phyloP scores from a whole-genome alignment of 2,888 invertebrate species.

The Eudemis profundana region DNA sequence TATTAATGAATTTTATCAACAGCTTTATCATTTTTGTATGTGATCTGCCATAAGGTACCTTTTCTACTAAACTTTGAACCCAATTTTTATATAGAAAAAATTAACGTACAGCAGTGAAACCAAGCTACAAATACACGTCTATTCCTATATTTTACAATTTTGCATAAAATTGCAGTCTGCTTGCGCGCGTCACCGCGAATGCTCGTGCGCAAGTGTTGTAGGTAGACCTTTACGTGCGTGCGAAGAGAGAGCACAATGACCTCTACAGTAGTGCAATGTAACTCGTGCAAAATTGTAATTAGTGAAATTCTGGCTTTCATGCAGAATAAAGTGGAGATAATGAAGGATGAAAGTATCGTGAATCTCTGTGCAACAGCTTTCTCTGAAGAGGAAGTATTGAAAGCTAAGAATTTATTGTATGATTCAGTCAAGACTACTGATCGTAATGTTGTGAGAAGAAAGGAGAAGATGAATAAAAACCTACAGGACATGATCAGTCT shows the following conservation, averaged over 20 bases:
- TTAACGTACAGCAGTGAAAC: too few species aligned
- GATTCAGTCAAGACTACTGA: not conserved
- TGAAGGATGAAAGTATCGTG: constrained; percentile 1
- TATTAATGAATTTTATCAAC: too few species aligned
- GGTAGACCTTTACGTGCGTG: too few species aligned
- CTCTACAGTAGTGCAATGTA: not conserved
- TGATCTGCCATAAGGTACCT: too few species aligned
- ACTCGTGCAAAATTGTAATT: not conserved
- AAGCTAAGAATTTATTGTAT: not conserved
- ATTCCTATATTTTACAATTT: too few species aligned
- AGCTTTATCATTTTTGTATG: too few species aligned
- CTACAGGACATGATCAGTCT: not conserved
- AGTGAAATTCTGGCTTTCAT: not conserved
- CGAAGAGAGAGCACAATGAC: constrained; percentile 4
- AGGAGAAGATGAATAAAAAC: not conserved
- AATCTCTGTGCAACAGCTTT: not conserved
- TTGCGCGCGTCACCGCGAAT: too few species aligned
- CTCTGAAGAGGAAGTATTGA: not conserved
- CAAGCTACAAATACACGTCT: too few species aligned
- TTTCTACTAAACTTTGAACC: too few species aligned
- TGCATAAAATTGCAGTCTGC: too few species aligned
- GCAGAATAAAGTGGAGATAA: constrained; percentile 6
- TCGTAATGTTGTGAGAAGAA: not conserved
- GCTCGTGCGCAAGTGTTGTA: too few species aligned
- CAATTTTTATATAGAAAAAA: too few species aligned